phyloP scores from a whole-genome alignment of 64 coral and sea anemone species.

The Montipora cactus region DNA sequence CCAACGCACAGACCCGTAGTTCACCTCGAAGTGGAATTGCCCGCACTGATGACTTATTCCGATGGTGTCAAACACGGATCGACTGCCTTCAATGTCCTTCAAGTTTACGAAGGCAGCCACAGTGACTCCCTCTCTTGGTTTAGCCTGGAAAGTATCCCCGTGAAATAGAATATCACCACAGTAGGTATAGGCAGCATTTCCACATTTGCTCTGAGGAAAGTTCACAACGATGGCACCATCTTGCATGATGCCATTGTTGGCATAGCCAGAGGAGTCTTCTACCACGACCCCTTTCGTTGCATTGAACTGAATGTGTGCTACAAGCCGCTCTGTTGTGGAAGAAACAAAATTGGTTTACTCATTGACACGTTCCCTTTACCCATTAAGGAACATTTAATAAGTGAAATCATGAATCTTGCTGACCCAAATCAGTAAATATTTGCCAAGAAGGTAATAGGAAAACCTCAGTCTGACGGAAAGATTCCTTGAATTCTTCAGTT shows the following conservation, averaged over 20 bases:
- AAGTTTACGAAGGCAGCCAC: constrained; percentile 90
- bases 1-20: constrained; percentile 92
- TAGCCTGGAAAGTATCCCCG: constrained; percentile 97
- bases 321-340: constrained; percentile 79
- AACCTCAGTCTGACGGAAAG: not conserved
- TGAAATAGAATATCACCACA: constrained; percentile 99
- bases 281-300: constrained; percentile 60
- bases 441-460: not conserved
- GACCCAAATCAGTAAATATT: not conserved
- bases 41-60: constrained; percentile 89
- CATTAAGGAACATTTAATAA: not conserved
- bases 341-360: not conserved
- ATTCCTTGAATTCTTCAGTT: too few species aligned
- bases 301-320: constrained; percentile 84
- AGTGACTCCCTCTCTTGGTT: constrained; percentile 78
- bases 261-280: constrained; percentile 80
- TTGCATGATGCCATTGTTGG: constrained; percentile 86
- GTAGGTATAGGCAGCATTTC: constrained; percentile 93
- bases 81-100: constrained; percentile 81
- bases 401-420: not conserved
- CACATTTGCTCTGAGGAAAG: constrained; percentile 85
- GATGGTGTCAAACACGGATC: constrained; percentile 97
- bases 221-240: constrained; percentile 88
- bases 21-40: constrained; percentile 95
- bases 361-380: not conserved